Evolutionary conservation across 2,888 invertebrate species (phyloP), one percentile per base, ranked within the genome.

Genomic region (Myopa tessellatipennis): DNA sequence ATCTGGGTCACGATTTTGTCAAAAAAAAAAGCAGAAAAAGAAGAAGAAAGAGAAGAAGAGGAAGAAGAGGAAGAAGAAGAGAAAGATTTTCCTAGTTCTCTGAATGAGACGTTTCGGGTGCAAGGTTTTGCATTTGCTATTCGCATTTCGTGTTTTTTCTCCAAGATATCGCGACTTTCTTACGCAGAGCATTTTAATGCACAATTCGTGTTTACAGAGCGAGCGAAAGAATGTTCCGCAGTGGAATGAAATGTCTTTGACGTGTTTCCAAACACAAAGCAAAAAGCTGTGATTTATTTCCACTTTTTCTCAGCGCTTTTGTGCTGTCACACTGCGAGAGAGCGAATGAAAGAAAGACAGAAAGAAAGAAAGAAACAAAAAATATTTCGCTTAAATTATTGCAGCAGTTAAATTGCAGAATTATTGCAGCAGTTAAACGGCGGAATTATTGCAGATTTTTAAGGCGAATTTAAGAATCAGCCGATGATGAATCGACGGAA

Each of bases 161-260:
- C 45, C 45, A 45, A 45, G 45, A 45, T 10, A 45, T 45, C 73
- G 73, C 73, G 63, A 65, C 36, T 60, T 40, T 40, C 72, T 40
- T 74, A 63, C 52, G 34, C 26, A 40, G 40, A 65, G 52, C 65
- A 52, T 58, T 74, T 74, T 68, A 74, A 74, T 74, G 74, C 74
- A 74, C 36, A 74, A 74, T 55, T 74, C 74, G 55, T 74, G 74
- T 74, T 74, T 74, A 55, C 67, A 58, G 50, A 68, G 55, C 45
- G 12, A 18, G n/a, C 63, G 52, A 74, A 52, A 52, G 65, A 73
- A 58, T 55, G 52, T 61, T 61, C 45, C 26, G 60, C n/a, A 61
- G 18, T 8, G 6, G 50, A 69, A 12, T 52, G 36, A 18, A 52
- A 74, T 74, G 74, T 74, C 58, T 68, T 14, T 74, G 74, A 68